Evolutionary conservation across 2,888 invertebrate genomes (phyloP).

Genomic region (Steinernema hermaphroditum): DNA sequence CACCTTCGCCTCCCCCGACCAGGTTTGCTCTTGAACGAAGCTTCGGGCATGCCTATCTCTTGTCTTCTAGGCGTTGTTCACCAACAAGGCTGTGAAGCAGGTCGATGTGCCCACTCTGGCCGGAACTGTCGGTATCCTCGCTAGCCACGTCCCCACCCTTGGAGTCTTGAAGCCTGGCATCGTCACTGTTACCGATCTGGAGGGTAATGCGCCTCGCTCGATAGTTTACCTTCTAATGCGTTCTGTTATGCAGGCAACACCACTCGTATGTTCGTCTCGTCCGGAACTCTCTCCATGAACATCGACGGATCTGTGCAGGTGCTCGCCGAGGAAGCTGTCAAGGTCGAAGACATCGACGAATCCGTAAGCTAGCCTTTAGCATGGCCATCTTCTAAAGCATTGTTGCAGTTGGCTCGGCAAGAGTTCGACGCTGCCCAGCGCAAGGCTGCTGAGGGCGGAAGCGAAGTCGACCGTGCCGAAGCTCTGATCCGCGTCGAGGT

Average conservation of each 20-base stretch:
- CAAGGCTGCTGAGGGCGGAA: slow-evolving; percentile 51
- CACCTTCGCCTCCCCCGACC: slow-evolving; percentile 61
- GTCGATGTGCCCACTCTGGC: slow-evolving; percentile 65
- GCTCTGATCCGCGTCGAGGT: slow-evolving; percentile 62
- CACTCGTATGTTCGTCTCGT: slow-evolving; percentile 61
- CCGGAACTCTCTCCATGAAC: slow-evolving; percentile 65
- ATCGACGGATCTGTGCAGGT: slow-evolving; percentile 65
- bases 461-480: slow-evolving; percentile 59
- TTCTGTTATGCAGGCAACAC: slow-evolving; percentile 57
- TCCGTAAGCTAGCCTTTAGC: slow-evolving; percentile 41
- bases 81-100: slow-evolving; percentile 60
- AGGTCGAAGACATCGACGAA: slow-evolving; percentile 62
- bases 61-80: slow-evolving; percentile 56
- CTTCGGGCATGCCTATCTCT: neutral
- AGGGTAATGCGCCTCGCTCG: slow-evolving; percentile 48
- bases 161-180: slow-evolving; percentile 66
- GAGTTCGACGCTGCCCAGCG: slow-evolving; percentile 63
- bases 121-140: slow-evolving; percentile 63
- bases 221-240: no score
- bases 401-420: slow-evolving; percentile 55
- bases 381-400: neutral
- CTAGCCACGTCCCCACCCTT: slow-evolving; percentile 65
- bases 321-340: slow-evolving; percentile 60
- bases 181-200: slow-evolving; percentile 57
- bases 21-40: slow-evolving; percentile 38